phyloP scores from a whole-genome alignment of 2,113 vertebrate species.

The Stictonetta naevosa region DNA sequence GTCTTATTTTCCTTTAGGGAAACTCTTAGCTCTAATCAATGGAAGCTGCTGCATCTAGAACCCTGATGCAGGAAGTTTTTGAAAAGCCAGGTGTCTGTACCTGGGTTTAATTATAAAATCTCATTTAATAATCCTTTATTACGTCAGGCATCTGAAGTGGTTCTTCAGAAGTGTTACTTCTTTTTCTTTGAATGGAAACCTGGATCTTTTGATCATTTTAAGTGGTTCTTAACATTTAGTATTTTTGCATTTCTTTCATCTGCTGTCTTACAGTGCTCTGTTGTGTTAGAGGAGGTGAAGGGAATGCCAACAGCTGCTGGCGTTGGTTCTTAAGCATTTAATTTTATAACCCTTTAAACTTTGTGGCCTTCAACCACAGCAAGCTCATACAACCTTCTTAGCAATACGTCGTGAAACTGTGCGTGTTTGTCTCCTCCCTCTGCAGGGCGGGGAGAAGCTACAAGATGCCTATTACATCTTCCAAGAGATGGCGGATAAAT shows the following conservation, averaged over 20 bases:
- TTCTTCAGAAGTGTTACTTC: not conserved
- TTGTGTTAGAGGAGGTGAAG: not conserved
- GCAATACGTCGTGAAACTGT: accelerated
- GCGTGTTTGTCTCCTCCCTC: not conserved
- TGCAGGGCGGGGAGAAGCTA: conserved; percentile 93
- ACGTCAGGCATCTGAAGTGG: not conserved
- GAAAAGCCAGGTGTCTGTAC: not conserved
- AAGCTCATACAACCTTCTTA: accelerated
- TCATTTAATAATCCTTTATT: not conserved
- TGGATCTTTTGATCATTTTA: not conserved
- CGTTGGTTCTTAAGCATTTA: accelerated
- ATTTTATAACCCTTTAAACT: not conserved
- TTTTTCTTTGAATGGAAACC: not conserved
- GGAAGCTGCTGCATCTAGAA: not conserved
- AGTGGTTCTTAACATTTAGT: not conserved
- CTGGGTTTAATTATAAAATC: accelerated
- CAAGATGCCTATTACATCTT: conserved; percentile 98
- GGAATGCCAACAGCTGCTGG: not conserved
- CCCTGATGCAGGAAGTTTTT: not conserved
- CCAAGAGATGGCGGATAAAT: conserved; percentile 97
- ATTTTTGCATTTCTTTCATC: not conserved
- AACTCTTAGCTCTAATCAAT: not conserved
- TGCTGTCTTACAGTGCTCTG: not conserved
- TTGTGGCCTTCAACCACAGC: not conserved
- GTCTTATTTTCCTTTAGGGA: not conserved